Conservation (phyloP, 2,888 invertebrate species). For the Trichogramma evanescens region DNA sequence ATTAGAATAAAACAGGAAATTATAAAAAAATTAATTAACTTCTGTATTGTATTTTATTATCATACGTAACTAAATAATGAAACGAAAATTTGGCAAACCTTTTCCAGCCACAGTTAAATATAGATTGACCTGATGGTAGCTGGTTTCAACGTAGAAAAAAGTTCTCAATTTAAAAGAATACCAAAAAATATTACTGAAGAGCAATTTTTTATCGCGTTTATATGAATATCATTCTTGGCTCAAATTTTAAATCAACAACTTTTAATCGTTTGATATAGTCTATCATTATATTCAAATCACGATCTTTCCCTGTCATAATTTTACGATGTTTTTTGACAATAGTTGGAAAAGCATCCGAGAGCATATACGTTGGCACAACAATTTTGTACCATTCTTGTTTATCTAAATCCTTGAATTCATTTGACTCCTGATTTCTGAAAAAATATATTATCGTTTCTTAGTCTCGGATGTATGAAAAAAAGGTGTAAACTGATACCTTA, state of each 20-base stretch:
- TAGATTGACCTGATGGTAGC: no score
- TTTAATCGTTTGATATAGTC: slow-evolving; percentile 11
- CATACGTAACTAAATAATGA: no score
- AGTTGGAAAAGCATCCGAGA: slow-evolving; percentile 63
- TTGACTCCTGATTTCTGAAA: slow-evolving; percentile 55
- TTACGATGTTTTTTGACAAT: slow-evolving; percentile 51
- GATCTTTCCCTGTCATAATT: slow-evolving; percentile 40
- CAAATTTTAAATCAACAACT: slow-evolving; percentile 1
- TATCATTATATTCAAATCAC: background rate
- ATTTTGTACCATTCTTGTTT: slow-evolving; percentile 56
- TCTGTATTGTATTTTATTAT: no score
- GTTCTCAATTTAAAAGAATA: no score
- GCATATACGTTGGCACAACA: slow-evolving; percentile 48
- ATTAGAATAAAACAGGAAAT: no score
- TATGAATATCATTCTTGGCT: slow-evolving; percentile 13
- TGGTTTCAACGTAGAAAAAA: no score
- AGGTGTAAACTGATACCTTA: slow-evolving; percentile 26
- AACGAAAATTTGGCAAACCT: no score
- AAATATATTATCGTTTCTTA: background rate
- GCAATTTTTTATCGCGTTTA: background rate
- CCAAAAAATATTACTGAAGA: no score
- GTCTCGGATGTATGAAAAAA: background rate
- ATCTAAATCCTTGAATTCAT: slow-evolving; percentile 55
- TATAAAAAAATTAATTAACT: no score
- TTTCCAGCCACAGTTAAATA: no score